A percentile compares a stretch with the other conserved stretches of the same genome.
phyloP scores from a whole-genome alignment of 2,797 vertebrate genomes.

The Peromyscus aztecus region DNA sequence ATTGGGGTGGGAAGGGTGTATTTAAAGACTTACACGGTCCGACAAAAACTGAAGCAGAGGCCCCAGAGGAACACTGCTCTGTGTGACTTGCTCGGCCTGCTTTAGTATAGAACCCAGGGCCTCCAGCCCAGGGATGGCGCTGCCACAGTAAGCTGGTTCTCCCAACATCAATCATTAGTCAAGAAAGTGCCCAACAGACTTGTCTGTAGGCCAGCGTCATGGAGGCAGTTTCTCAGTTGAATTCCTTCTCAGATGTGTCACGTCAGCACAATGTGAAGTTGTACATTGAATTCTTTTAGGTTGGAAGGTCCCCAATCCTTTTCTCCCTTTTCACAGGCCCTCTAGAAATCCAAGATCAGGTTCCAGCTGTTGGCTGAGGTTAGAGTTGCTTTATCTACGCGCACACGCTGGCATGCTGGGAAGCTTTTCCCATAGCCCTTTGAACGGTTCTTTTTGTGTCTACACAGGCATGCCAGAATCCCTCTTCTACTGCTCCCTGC shows the following conservation, averaged over 20 bases:
- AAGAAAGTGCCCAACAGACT: neutral
- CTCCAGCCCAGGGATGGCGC: neutral
- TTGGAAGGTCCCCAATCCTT: constrained; percentile 36
- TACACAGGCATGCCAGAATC: constrained; percentile 93
- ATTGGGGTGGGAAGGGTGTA: neutral
- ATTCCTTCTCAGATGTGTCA: neutral
- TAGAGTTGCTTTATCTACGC: constrained; percentile 5
- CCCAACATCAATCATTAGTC: neutral
- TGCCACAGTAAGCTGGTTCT: neutral
- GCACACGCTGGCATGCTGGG: neutral
- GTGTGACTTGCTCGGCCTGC: neutral
- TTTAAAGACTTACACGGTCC: neutral
- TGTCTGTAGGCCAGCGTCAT: neutral
- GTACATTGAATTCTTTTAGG: constrained; percentile 53
- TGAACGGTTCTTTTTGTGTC: constrained; percentile 32
- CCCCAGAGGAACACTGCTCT: neutral
- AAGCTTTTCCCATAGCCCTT: neutral
- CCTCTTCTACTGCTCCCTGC: constrained; percentile 94
- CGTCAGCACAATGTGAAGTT: neutral
- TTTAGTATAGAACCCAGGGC: neutral
- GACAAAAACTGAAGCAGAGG: neutral
- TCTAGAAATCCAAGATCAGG: neutral
- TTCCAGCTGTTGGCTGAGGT: neutral
- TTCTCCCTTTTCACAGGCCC: constrained; percentile 1
- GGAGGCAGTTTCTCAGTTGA: neutral